These are phyloP conservation scores for Hormaphis cornu DNA, from an alignment of 1,140 invertebrate species.

Conservation along the genomic window DNA sequence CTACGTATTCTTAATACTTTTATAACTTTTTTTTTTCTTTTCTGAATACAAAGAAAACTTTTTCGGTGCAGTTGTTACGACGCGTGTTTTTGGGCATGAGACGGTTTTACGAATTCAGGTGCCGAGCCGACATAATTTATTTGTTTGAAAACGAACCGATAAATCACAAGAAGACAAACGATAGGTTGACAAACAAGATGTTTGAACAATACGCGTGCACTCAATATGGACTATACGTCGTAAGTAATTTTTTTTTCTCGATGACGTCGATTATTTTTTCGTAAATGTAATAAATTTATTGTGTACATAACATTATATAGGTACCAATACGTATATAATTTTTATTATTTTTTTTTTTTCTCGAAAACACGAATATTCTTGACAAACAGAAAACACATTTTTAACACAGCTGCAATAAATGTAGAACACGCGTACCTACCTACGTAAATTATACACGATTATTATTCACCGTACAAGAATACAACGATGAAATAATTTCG, in stretches of 20 bases:
- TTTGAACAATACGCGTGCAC: background rate
- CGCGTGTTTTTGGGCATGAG: background rate
- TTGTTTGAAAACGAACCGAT: background rate
- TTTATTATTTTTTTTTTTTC: too few species aligned
- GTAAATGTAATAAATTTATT: constrained; percentile 1
- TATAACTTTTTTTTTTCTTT: background rate
- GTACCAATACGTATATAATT: too few species aligned
- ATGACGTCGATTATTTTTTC: background rate
- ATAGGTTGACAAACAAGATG: too few species aligned
- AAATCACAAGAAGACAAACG: background rate
- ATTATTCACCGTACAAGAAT: background rate
- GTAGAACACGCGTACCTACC: background rate
- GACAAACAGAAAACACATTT: constrained; percentile 3
- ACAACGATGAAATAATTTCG: background rate
- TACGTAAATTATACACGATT: too few species aligned
- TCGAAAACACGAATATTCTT: background rate
- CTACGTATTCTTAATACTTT: background rate
- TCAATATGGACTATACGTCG: too few species aligned
- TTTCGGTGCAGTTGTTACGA: background rate
- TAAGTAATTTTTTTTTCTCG: background rate
- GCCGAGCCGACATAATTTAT: too few species aligned
- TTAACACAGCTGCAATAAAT: constrained; percentile 16
- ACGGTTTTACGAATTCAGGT: too few species aligned
- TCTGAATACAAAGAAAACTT: background rate
- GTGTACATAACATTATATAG: too few species aligned